Evolutionary conservation across 2,113 vertebrate genomes (phyloP), one percentile per base, ranked within the genome.

Genomic region (Mugil cephalus): DNA sequence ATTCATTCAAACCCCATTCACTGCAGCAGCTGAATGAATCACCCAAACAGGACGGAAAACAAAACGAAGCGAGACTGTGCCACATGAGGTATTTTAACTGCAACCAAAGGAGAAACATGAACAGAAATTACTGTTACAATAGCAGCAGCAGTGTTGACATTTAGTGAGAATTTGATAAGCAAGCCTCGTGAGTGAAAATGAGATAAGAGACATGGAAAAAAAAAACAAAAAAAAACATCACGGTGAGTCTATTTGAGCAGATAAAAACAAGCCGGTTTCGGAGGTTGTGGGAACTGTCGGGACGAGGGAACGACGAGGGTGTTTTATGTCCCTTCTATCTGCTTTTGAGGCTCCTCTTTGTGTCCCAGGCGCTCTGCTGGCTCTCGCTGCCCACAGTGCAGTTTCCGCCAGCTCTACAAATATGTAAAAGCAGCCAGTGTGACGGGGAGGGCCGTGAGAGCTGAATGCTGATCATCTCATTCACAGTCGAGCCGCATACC

Each of bases 391-490:
- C 77, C 83, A 74, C 74, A 40, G 73, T 59, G 82, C 76, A 35
- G 82, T 58, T 24, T 75, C 73, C 71, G 62, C 81, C 83, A 64
- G 74, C 79, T 79, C 74, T 74, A 79, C 83, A 87, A 88, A 89
- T 69, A 87, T 81, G 82, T 87, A 88, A 85, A 85, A 88, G 84
- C 87, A 86, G 79, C 66, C 69, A 82, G 86, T 81, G 87, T 87
- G 90, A 87, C 79, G 52, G 77, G 62, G 69, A 53, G 64, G 53
- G 71, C 79, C 72, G 54, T 74, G 72, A 43, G 74, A 43, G 48
- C 77, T 78, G 88, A 91, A 90, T 91, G 81, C 89, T 80, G 83
- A 92, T 89, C 48, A 55, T 60, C 80, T 83, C 79, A 90, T 91
- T 90, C 74, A 43, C 65, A 89, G 71, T 80, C 83, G 7, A 35